Conservation (phyloP, 1,140 invertebrate genomes). For the Dolichoris vasculosae region DNA sequence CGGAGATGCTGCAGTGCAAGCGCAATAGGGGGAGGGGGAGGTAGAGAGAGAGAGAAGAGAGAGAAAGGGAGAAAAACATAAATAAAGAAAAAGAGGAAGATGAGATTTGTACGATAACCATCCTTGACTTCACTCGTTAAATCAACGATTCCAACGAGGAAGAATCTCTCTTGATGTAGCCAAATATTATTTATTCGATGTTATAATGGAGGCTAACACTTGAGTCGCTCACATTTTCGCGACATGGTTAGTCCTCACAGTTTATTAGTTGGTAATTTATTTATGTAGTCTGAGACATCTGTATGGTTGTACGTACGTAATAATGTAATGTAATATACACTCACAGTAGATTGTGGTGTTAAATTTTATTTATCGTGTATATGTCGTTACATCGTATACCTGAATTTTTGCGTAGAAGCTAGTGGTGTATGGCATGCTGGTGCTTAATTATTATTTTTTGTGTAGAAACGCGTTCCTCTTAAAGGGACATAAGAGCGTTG, state of each 20-base stretch:
- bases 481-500: slow-evolving; percentile 16
- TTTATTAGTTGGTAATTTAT: background rate
- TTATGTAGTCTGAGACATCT: background rate
- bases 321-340: slow-evolving; percentile 12
- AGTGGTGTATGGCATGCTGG: slow-evolving; percentile 19
- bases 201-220: slow-evolving; percentile 17
- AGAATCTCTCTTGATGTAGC: slow-evolving; percentile 14
- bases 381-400: slow-evolving; percentile 1
- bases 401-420: slow-evolving; percentile 31
- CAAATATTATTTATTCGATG: slow-evolving; percentile 9
- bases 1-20: background rate
- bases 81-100: background rate
- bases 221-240: slow-evolving; percentile 8
- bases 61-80: background rate
- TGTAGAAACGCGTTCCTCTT: slow-evolving; percentile 20
- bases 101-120: background rate
- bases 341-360: slow-evolving; percentile 31
- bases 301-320: background rate
- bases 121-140: background rate
- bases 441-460: slow-evolving; percentile 36
- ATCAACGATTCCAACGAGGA: background rate
- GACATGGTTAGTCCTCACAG: slow-evolving; percentile 33
- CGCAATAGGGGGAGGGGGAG: background rate
- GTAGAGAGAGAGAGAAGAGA: background rate
- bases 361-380: slow-evolving; percentile 10